phyloP scores from a whole-genome alignment of 1,140 invertebrate species.

The Drosophila guanche region DNA sequence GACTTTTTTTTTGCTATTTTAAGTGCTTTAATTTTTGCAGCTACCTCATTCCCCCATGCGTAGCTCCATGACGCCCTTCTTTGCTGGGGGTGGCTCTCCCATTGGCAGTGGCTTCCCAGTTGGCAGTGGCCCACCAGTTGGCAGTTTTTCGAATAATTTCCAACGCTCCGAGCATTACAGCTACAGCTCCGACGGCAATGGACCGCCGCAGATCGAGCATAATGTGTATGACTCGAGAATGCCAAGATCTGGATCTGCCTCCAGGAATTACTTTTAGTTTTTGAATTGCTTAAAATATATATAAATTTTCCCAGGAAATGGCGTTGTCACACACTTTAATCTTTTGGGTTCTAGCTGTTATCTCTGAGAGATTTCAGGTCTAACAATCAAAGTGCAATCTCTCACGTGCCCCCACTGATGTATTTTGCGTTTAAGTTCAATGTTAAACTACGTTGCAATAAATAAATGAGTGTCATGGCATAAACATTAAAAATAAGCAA shows the following conservation, averaged over 20 bases:
- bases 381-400: too few species aligned
- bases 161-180: conserved; percentile 59
- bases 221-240: conserved; percentile 56
- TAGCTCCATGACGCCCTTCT: background rate
- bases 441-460: too few species aligned
- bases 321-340: too few species aligned
- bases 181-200: conserved; percentile 48
- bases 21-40: background rate
- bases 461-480: too few species aligned
- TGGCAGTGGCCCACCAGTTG: background rate
- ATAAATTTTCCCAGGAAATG: too few species aligned
- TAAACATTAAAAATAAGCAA: too few species aligned
- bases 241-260: conserved; percentile 18
- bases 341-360: too few species aligned
- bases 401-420: too few species aligned
- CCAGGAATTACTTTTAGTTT: conserved; percentile 35
- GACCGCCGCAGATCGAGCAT: conserved; percentile 44
- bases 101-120: background rate
- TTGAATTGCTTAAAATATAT: background rate
- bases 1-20: background rate
- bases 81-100: background rate
- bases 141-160: conserved; percentile 37
- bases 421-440: too few species aligned
- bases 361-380: too few species aligned
- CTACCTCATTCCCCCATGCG: background rate